Conservation (phyloP, 2,113 vertebrate species). For the Psilopogon haemacephalus region DNA sequence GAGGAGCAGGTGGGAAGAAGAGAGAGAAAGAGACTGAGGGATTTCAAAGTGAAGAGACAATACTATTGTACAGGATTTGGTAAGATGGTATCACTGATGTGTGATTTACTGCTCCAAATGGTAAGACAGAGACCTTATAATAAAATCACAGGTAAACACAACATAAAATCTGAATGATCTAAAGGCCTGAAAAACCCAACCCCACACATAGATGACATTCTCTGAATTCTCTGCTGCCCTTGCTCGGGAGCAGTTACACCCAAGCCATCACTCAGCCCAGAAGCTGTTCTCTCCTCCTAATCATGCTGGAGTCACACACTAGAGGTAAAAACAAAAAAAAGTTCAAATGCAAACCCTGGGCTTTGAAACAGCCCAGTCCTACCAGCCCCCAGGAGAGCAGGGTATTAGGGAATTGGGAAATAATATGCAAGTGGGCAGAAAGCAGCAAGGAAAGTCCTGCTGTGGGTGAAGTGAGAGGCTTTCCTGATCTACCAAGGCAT, state of each 20-base stretch:
- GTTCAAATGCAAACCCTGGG: background rate
- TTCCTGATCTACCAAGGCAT: slow-evolving; percentile 11
- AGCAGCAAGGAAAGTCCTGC: background rate
- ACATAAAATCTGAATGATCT: slow-evolving; percentile 26
- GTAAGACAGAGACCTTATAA: background rate
- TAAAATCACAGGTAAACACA: slow-evolving; percentile 32
- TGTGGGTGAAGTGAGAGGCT: background rate
- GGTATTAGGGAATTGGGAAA: background rate
- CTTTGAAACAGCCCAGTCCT: background rate
- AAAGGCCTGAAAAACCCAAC: slow-evolving; percentile 36
- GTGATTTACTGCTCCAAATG: background rate
- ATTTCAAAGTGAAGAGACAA: background rate
- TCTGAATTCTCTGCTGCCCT: slow-evolving; percentile 51
- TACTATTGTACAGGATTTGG: background rate
- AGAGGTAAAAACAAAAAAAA: slow-evolving; percentile 20
- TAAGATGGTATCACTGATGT: background rate
- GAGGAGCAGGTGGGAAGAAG: background rate
- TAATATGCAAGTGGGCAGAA: background rate
- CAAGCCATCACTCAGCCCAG: slow-evolving; percentile 44
- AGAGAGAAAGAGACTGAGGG: background rate
- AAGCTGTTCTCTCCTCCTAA: slow-evolving; percentile 32
- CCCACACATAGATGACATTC: slow-evolving; percentile 54
- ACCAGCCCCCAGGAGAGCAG: background rate
- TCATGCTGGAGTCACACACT: background rate
- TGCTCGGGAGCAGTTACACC: slow-evolving; percentile 58